These are phyloP conservation scores for Chrysomela aeneicollis DNA, from an alignment of 2,888 invertebrate species.

Conservation along the genomic window DNA sequence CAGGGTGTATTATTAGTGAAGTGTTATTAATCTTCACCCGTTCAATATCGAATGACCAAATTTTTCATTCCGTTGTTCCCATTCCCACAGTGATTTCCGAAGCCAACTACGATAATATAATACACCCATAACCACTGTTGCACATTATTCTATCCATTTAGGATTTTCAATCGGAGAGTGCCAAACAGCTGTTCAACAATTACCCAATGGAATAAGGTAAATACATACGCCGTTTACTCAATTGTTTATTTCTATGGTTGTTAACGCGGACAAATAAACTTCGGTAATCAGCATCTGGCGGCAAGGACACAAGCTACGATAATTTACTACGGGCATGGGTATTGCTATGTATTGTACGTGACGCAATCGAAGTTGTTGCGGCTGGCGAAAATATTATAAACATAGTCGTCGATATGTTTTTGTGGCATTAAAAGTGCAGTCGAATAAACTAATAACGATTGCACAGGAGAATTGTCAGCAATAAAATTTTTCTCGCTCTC, in stretches of 20 bases:
- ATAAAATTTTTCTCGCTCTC: too few species aligned
- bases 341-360: not conserved
- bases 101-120: conserved; percentile 16
- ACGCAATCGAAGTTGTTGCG: not conserved
- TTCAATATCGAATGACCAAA: conserved; percentile 1
- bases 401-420: too few species aligned
- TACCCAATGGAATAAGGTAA: conserved; percentile 11
- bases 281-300: conserved; percentile 14
- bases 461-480: too few species aligned
- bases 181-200: not conserved
- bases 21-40: too few species aligned
- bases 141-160: conserved; percentile 15
- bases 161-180: not conserved
- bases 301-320: not conserved
- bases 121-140: not conserved
- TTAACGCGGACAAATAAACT: conserved; percentile 16
- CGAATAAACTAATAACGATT: too few species aligned
- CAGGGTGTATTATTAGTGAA: too few species aligned
- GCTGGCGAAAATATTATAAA: too few species aligned
- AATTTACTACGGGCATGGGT: conserved; percentile 2
- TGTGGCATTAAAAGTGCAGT: too few species aligned
- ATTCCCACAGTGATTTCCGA: conserved; percentile 2
- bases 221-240: conserved; percentile 10
- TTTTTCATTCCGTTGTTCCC: conserved; percentile 6
- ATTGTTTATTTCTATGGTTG: conserved; percentile 18